phyloP scores from a whole-genome alignment of 35 echinoderm and acorn worm species.

The Lytechinus variegatus region DNA sequence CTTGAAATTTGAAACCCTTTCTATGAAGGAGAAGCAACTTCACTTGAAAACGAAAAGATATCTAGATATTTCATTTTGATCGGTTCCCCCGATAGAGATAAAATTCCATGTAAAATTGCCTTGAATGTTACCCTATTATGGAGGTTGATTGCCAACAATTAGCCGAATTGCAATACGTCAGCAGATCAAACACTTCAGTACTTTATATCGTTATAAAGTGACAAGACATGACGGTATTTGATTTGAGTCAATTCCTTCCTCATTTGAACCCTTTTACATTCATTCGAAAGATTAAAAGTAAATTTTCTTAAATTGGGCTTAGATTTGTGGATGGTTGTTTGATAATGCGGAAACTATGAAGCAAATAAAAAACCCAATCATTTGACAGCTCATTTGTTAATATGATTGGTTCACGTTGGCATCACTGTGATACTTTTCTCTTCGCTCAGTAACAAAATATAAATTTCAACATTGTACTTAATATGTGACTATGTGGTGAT shows the following conservation, averaged over 20 bases:
- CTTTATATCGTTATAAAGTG: not conserved
- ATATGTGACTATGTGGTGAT: too few species aligned
- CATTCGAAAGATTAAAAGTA: slow-evolving; percentile 4
- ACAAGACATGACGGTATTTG: not conserved
- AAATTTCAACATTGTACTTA: too few species aligned
- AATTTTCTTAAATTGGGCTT: not conserved
- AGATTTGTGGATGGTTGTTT: not conserved
- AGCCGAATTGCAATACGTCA: not conserved
- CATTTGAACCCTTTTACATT: not conserved
- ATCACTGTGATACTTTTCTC: not conserved
- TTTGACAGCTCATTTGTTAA: not conserved
- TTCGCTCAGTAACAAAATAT: not conserved
- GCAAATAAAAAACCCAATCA: too few species aligned
- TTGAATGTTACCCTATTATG: not conserved
- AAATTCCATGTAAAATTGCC: too few species aligned
- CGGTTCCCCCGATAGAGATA: too few species aligned
- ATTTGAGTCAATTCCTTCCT: not conserved
- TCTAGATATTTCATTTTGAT: too few species aligned
- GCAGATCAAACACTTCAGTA: not conserved
- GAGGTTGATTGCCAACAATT: not conserved
- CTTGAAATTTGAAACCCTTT: too few species aligned
- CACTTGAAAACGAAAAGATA: too few species aligned
- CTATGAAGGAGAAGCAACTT: too few species aligned
- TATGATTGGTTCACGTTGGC: not conserved
- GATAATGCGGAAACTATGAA: not conserved